phyloP scores from a whole-genome alignment of 2,888 invertebrate genomes.

The Atherix ibis region DNA sequence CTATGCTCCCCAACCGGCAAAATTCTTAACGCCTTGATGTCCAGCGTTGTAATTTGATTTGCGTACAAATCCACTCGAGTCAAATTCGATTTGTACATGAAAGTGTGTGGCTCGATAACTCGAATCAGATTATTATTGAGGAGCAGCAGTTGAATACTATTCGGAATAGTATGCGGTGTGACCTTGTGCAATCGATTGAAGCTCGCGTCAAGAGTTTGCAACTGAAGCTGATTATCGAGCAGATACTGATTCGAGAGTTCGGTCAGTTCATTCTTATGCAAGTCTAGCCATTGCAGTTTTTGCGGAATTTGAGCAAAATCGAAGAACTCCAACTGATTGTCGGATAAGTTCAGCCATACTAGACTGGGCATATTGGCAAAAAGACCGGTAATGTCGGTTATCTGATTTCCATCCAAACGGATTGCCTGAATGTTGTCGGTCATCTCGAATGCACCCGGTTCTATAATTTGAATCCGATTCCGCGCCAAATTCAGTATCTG shows the following conservation, averaged over 20 bases:
- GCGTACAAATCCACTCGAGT: conserved; percentile 84
- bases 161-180: conserved; percentile 60
- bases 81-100: conserved; percentile 74
- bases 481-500: conserved; percentile 79
- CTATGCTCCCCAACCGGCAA: conserved; percentile 62
- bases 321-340: conserved; percentile 77
- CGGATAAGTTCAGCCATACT: conserved; percentile 80
- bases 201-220: conserved; percentile 79
- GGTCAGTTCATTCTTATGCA: conserved; percentile 71
- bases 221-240: conserved; percentile 49
- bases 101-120: conserved; percentile 74
- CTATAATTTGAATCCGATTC: conserved; percentile 63
- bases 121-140: conserved; percentile 79
- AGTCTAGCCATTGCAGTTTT: conserved; percentile 73
- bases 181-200: conserved; percentile 74
- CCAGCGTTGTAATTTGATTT: conserved; percentile 80
- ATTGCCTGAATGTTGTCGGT: conserved; percentile 71
- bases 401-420: conserved; percentile 68
- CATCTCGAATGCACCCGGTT: conserved; percentile 65
- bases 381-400: conserved; percentile 67
- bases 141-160: conserved; percentile 71
- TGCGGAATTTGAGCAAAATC: conserved; percentile 73
- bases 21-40: conserved; percentile 72
- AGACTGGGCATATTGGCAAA: conserved; percentile 71
- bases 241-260: conserved; percentile 63